Evolutionary conservation across 2,888 invertebrate species (phyloP).

Genomic region (Oscheius sp.): DNA sequence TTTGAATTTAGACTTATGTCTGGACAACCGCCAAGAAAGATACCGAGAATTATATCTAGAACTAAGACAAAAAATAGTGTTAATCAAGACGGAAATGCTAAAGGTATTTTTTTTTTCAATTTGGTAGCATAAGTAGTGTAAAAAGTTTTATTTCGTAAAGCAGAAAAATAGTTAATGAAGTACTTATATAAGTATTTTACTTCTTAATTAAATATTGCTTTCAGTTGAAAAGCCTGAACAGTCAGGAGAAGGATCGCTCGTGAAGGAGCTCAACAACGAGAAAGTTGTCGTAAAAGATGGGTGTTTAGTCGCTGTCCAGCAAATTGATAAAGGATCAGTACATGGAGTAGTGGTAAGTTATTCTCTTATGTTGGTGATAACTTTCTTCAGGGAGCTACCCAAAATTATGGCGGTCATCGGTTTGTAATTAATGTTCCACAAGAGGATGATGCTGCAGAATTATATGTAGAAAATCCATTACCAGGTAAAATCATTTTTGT

Average conservation of each 20-base stretch:
- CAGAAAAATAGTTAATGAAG: neutral
- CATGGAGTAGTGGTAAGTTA: slow-evolving; percentile 20
- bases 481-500: slow-evolving; percentile 15
- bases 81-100: too few relatives aligned
- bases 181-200: neutral
- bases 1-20: slow-evolving; percentile 29
- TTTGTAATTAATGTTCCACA: slow-evolving; percentile 18
- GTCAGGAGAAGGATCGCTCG: slow-evolving; percentile 10
- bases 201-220: neutral
- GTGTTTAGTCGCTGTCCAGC: slow-evolving; percentile 27
- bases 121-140: neutral
- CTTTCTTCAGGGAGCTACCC: slow-evolving; percentile 1
- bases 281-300: slow-evolving; percentile 30
- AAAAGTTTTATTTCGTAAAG: too few relatives aligned
- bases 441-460: neutral
- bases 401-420: neutral
- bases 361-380: neutral
- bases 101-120: neutral
- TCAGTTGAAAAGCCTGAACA: neutral
- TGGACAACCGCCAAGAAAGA: slow-evolving; percentile 13
- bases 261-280: slow-evolving; percentile 25
- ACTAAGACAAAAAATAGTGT: neutral
- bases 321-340: slow-evolving; percentile 19
- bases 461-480: slow-evolving; percentile 28
- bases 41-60: slow-evolving; percentile 30